Conservation (phyloP, 2,113 vertebrate species). For the Gadus macrocephalus region DNA sequence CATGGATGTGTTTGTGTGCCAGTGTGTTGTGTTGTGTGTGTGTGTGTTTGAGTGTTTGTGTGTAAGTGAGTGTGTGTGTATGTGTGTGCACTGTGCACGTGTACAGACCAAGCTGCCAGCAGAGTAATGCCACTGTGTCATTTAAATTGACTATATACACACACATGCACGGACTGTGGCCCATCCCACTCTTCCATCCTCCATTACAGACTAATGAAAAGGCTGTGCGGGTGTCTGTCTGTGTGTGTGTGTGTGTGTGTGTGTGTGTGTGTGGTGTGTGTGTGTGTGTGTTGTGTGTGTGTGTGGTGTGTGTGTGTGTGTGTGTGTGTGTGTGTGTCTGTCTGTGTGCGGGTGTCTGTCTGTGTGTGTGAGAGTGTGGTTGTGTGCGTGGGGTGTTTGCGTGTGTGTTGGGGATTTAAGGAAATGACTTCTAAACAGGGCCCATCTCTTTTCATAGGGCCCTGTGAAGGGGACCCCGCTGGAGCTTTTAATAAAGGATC, state of each 20-base stretch:
- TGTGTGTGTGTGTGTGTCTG: neutral
- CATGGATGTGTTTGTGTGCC: neutral
- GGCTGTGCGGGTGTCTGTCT: conserved; percentile 35
- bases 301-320: conserved; percentile 8
- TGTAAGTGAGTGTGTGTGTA: conserved; percentile 8
- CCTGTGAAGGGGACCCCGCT: conserved; percentile 85
- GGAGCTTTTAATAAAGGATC: conserved; percentile 98
- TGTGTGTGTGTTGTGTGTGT: conserved; percentile 22
- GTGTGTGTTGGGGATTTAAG: conserved; percentile 78
- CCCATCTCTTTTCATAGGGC: conserved; percentile 87
- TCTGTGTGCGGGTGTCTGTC: conserved; percentile 24
- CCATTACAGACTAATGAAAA: conserved; percentile 67
- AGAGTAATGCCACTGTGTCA: conserved; percentile 65
- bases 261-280: neutral
- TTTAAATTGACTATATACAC: conserved; percentile 15
- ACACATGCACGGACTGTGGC: neutral
- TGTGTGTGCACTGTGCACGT: neutral
- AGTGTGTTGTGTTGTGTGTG: conserved; percentile 8
- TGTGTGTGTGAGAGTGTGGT: neutral
- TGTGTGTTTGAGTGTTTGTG: conserved; percentile 7
- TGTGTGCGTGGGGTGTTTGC: conserved; percentile 3
- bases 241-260: neutral
- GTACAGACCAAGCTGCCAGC: conserved; percentile 66
- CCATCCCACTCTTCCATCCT: conserved; percentile 78
- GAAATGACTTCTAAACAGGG: conserved; percentile 95